Evolutionary conservation across 2,797 vertebrate genomes (phyloP).

Genomic region (Harpagifer antarcticus): DNA sequence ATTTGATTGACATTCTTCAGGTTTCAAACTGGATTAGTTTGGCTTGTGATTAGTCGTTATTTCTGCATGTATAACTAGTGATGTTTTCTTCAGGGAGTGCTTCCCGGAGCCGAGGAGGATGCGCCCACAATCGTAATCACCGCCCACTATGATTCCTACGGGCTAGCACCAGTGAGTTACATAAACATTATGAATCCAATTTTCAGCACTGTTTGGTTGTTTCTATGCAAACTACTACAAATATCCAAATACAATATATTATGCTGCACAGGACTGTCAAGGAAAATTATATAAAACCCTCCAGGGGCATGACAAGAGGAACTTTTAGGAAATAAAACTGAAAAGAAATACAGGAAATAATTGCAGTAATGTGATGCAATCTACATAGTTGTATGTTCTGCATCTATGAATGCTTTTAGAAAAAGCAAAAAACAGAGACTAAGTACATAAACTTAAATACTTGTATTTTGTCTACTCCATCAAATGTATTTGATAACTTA

Average conservation of each 20-base stretch:
- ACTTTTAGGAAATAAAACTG: too few species aligned
- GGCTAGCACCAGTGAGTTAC: slow-evolving; percentile 85
- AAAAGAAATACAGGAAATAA: neutral
- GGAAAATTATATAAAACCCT: too few species aligned
- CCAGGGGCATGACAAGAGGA: too few species aligned
- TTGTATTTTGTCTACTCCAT: too few species aligned
- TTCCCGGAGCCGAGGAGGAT: slow-evolving; percentile 82
- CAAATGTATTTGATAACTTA: too few species aligned
- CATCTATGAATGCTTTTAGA: neutral
- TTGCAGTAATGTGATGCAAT: neutral
- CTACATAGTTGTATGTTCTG: neutral
- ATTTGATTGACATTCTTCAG: neutral
- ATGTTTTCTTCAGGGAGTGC: slow-evolving; percentile 80
- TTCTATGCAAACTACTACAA: too few species aligned
- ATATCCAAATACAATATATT: too few species aligned
- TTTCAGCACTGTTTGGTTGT: neutral
- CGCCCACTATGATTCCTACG: slow-evolving; percentile 87
- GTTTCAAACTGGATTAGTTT: neutral
- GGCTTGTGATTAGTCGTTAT: neutral
- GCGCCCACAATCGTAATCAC: slow-evolving; percentile 85
- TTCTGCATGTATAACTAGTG: neutral
- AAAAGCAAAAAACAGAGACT: neutral
- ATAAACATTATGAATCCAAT: neutral
- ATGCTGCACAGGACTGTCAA: too few species aligned
- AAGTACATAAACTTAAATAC: too few species aligned